A percentile compares a stretch with the other conserved stretches of the same genome.
Conservation (phyloP, 2,888 invertebrate genomes). For the Agrochola lota region DNA sequence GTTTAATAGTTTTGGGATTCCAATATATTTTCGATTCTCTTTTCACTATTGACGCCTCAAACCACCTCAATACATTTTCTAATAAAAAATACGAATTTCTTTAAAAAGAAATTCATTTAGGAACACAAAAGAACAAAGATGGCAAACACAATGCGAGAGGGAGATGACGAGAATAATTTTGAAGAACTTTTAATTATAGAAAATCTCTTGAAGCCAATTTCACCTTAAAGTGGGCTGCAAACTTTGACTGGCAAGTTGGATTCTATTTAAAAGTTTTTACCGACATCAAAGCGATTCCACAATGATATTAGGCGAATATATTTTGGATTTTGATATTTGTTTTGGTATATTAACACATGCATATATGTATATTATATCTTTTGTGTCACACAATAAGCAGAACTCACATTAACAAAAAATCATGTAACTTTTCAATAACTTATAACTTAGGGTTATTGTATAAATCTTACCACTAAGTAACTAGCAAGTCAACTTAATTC, state of each 20-base stretch:
- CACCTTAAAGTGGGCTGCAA: slow-evolving; percentile 67
- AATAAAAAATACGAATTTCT: slow-evolving; percentile 22
- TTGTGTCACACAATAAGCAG: no score
- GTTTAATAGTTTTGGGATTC: neutral
- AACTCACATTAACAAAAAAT: no score
- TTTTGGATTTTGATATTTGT: slow-evolving; percentile 42
- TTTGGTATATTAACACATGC: neutral
- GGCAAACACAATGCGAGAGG: slow-evolving; percentile 56
- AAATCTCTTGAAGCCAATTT: slow-evolving; percentile 72
- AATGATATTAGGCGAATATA: slow-evolving; percentile 72
- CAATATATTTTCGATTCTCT: neutral
- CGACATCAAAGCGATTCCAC: slow-evolving; percentile 71
- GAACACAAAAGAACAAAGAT: slow-evolving; percentile 61
- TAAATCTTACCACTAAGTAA: no score
- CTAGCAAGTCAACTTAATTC: neutral
- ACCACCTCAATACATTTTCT: neutral
- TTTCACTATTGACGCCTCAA: neutral
- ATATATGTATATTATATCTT: no score
- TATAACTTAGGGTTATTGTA: no score
- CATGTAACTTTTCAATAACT: no score
- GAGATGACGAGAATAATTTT: slow-evolving; percentile 67
- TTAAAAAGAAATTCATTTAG: slow-evolving; percentile 48
- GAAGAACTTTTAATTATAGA: slow-evolving; percentile 76
- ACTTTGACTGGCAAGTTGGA: slow-evolving; percentile 72
- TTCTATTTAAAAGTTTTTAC: slow-evolving; percentile 76